phyloP scores from a whole-genome alignment of 2,888 invertebrate species.

The Sturmia bella region DNA sequence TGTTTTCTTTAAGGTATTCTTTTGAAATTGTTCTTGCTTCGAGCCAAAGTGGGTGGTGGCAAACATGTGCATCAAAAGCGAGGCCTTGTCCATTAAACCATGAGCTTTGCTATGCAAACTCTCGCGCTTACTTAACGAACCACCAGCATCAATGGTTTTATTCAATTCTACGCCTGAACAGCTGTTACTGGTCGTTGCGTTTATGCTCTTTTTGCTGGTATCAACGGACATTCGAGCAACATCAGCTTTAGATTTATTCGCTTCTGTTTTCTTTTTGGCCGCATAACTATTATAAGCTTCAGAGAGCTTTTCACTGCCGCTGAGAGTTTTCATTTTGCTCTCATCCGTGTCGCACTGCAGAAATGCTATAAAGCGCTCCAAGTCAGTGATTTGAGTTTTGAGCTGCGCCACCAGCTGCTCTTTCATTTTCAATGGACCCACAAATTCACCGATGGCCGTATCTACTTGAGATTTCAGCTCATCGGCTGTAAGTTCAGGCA shows the following conservation, averaged over 20 bases:
- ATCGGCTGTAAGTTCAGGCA: constrained; percentile 88
- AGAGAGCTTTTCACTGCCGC: constrained; percentile 68
- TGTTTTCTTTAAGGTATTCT: constrained; percentile 92
- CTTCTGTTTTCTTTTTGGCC: constrained; percentile 78
- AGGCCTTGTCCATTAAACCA: constrained; percentile 90
- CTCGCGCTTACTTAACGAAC: constrained; percentile 70
- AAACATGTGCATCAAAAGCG: constrained; percentile 95
- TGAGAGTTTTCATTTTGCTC: constrained; percentile 71
- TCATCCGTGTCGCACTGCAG: constrained; percentile 90
- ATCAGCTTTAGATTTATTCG: constrained; percentile 59
- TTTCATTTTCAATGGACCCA: constrained; percentile 96
- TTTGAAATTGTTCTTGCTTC: constrained; percentile 86
- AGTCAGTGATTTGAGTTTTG: constrained; percentile 97
- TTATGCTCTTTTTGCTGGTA: constrained; percentile 4
- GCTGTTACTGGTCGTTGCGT: background rate
- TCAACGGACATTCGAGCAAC: constrained; percentile 41
- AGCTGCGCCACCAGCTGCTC: constrained; percentile 97
- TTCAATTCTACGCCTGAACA: constrained; percentile 43
- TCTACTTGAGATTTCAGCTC: constrained; percentile 94
- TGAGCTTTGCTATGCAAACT: constrained; percentile 80
- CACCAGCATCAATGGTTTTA: constrained; percentile 48
- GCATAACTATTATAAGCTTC: constrained; percentile 80
- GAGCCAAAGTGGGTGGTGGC: constrained; percentile 96
- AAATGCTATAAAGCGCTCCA: constrained; percentile 97
- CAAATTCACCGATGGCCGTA: constrained; percentile 93